Percentiles rank a stretch among this genome's conserved stretches.
Evolutionary conservation across 1,140 invertebrate genomes (phyloP).

Genomic region (Trypoxylus dichotomus): DNA sequence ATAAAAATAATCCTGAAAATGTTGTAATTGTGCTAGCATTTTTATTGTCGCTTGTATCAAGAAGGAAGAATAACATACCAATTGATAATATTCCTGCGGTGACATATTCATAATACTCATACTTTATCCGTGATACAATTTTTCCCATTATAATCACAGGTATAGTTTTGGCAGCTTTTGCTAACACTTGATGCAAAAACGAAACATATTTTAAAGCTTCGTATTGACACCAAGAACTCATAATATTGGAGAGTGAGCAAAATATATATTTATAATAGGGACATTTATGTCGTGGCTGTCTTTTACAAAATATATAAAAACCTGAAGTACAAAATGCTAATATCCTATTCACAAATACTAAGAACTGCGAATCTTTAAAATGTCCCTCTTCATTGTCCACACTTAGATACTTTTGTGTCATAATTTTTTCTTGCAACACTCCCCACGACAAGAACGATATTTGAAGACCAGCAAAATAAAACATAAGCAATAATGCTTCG

Average conservation of each 20-base stretch:
- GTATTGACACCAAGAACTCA: slow-evolving; percentile 99
- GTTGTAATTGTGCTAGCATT: slow-evolving; percentile 65
- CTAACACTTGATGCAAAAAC: slow-evolving; percentile 95
- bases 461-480: slow-evolving; percentile 89
- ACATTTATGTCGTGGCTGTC: slow-evolving; percentile 73
- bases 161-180: slow-evolving; percentile 93
- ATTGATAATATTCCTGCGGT: slow-evolving; percentile 87
- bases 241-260: slow-evolving; percentile 96
- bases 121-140: slow-evolving; percentile 86
- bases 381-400: slow-evolving; percentile 62
- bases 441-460: slow-evolving; percentile 93
- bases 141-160: slow-evolving; percentile 99
- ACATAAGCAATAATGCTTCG: slow-evolving; percentile 64
- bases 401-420: slow-evolving; percentile 75
- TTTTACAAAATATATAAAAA: slow-evolving; percentile 57
- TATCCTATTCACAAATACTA: slow-evolving; percentile 92
- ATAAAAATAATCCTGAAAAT: slow-evolving; percentile 82
- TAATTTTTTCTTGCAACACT: slow-evolving; percentile 90
- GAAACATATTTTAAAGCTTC: slow-evolving; percentile 98
- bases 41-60: slow-evolving; percentile 63
- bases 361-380: slow-evolving; percentile 92
- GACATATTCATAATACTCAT: slow-evolving; percentile 91
- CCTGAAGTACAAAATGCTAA: slow-evolving; percentile 79
- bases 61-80: slow-evolving; percentile 91
- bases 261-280: slow-evolving; percentile 96